phyloP scores from a whole-genome alignment of 2,113 vertebrate species.

The Ranitomeya variabilis region DNA sequence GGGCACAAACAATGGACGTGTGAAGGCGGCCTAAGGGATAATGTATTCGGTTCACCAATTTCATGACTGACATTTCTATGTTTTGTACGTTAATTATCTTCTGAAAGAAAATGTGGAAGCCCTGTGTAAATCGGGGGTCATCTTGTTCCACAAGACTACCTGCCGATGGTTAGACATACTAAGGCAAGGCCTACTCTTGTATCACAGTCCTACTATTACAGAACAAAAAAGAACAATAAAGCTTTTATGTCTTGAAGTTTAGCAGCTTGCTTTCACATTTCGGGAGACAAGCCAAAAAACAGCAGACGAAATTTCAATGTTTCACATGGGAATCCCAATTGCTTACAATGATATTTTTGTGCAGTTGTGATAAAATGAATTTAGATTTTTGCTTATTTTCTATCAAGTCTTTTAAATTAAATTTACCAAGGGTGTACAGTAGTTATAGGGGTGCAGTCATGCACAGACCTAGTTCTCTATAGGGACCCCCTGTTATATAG shows the following conservation, averaged over 20 bases:
- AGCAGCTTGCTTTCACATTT: constrained; percentile 3
- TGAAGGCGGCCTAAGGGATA: too few relatives aligned
- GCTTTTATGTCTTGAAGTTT: constrained; percentile 10
- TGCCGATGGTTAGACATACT: background rate
- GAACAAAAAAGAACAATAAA: constrained; percentile 8
- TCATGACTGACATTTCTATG: background rate
- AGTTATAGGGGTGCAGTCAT: background rate
- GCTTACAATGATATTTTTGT: constrained; percentile 7
- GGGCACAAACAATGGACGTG: too few relatives aligned
- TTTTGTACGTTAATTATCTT: background rate
- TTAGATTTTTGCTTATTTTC: background rate
- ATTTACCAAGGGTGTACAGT: background rate
- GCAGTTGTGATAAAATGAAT: background rate
- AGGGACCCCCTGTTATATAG: background rate
- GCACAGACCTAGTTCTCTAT: background rate
- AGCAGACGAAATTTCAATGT: background rate
- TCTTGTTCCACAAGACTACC: background rate
- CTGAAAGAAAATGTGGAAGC: background rate
- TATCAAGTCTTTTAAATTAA: background rate
- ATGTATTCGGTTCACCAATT: too few relatives aligned
- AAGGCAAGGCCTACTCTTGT: too few relatives aligned
- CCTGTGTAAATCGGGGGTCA: background rate
- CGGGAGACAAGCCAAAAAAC: constrained; percentile 12
- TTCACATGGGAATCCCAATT: constrained; percentile 12
- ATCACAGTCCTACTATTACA: background rate